phyloP scores from a whole-genome alignment of 92 coral and sea anemone genomes.

The Pocillopora meandrina region DNA sequence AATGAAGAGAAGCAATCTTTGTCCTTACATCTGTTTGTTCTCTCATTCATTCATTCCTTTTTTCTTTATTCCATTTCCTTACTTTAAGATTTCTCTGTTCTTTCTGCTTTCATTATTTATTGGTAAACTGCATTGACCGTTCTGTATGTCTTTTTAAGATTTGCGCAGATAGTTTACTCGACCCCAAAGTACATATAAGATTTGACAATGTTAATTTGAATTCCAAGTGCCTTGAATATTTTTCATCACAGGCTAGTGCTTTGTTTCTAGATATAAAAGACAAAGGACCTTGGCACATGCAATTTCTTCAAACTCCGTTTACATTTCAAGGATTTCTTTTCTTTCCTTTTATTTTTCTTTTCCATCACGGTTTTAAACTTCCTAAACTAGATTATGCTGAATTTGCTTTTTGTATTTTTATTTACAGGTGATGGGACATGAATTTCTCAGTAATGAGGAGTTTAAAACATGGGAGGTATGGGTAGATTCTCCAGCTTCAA shows the following conservation, averaged over 20 bases:
- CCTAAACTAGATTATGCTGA: background rate
- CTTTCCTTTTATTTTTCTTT: background rate
- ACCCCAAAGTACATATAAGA: too few species aligned
- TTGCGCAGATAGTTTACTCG: too few species aligned
- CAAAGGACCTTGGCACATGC: too few species aligned
- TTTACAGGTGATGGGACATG: constrained; percentile 46
- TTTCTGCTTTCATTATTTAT: background rate
- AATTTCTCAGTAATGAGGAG: constrained; percentile 37
- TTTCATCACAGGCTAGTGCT: too few species aligned
- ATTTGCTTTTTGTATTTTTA: background rate
- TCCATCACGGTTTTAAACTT: background rate
- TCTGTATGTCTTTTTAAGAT: too few species aligned
- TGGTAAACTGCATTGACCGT: background rate
- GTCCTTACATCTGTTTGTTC: background rate
- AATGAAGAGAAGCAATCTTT: too few species aligned
- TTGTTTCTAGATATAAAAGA: too few species aligned
- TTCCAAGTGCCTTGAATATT: too few species aligned
- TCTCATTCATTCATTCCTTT: background rate
- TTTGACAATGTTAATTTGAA: too few species aligned
- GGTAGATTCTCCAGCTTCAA: constrained; percentile 33
- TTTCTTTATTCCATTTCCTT: background rate
- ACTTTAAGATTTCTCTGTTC: too few species aligned
- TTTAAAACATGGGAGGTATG: constrained; percentile 36
- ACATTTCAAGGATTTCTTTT: too few species aligned
- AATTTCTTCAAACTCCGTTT: too few species aligned